Evolutionary conservation across 1,140 invertebrate species (phyloP), one percentile per base, ranked within the genome.

Genomic region (Sarcophaga bullata): DNA sequence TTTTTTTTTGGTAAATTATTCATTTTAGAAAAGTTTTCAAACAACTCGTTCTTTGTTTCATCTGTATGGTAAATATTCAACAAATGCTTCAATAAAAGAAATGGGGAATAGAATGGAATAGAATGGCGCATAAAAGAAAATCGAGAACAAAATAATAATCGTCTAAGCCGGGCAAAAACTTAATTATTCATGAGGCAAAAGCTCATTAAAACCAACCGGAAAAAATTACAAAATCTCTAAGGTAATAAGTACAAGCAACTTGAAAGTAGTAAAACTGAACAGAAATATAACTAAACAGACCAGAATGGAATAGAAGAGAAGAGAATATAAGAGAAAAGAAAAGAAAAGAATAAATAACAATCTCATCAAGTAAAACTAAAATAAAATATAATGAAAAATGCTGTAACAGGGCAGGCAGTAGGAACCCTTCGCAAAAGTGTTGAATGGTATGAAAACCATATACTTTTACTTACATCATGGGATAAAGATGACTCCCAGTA

Each of bases 181-280:
- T 78, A 78, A 78, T 78, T 78, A 78, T 78, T 78, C 75, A 78
- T 78, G 75, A 76, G 49, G 48, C 75, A 78, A 78, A 78, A 78
- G 75, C 75, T 78, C 75, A 78, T 78, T 78, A 78, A 78, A 78
- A 50, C 19, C 48, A 68, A 25, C 75, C 19, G 75, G 19, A 78
- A 78, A 78, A 50, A 78, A 15, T 62, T 68, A 49, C 73, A 49
- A 78, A 78, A 52, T 78, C 75, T 78, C 75, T 78, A 50, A 78
- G 73, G 73, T 76, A 50, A 78, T 68, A 37, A 37, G 25, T 37
- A 68, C 62, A 58, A 15, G 73, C 75, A 52, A 48, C 75, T 13
- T 7, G 62, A 25, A 17, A 25, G 62, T 19, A 25, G 17, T 72
- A 72, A 72, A 25, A 72, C 62, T 19, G 62, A 17, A 72, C 62